Base-by-base conservation (phyloP, 2,113 vertebrate species). In the Lepus timidus region DNA sequence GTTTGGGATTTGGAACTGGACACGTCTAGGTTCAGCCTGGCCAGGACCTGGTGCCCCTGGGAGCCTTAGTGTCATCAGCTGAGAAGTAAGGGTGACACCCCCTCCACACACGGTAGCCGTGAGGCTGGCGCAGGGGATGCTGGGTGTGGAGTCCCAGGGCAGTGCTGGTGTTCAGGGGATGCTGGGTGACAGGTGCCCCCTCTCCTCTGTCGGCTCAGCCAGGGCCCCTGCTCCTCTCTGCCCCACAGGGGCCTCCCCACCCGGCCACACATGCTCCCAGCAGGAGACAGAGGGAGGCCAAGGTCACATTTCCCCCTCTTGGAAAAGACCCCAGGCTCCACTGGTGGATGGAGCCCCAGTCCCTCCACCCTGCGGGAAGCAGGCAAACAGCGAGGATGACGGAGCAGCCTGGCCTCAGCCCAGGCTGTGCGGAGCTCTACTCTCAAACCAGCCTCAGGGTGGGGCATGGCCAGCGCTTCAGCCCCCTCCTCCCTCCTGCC, bases 111-210 rank as follows among this genome's bases (percentile, higher is more conserved):
- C 17, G 49, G 31, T 52, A 33, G 58, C 6, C 11, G 13, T 62
- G 36, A 65, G 61, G 36, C 25, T 83, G 62, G 44, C 7, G 62
- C 39, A 31, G 0, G 3, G 65, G n/a, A 14, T 31, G 13, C 51
- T 4, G 17, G 27, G 33, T 1, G 44, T 44, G 44, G 44, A 44
- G 44, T 17, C 9, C 65, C 49, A 23, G 64, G 39, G 25, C 29
- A 16, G 6, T 31, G 44, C 10, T 79, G 65, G 33, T 68, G 44
- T 16, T 52, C 83, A 20, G 25, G 25, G 58, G 33, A 22, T 0
- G 0, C 25, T n/a, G 0, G 4, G 55, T 36, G 67, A 25, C 9
- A 74, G 64, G 3, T 3, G 4, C 1, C 80, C n/a, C 27, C 23
- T 70, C 22, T 33, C 7, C 17, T 31, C 20, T 49, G 6, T 75